A percentile compares a stretch with the other conserved stretches of the same genome.
Evolutionary conservation across 2,888 invertebrate species (phyloP).

Genomic region (Eilema caniola): DNA sequence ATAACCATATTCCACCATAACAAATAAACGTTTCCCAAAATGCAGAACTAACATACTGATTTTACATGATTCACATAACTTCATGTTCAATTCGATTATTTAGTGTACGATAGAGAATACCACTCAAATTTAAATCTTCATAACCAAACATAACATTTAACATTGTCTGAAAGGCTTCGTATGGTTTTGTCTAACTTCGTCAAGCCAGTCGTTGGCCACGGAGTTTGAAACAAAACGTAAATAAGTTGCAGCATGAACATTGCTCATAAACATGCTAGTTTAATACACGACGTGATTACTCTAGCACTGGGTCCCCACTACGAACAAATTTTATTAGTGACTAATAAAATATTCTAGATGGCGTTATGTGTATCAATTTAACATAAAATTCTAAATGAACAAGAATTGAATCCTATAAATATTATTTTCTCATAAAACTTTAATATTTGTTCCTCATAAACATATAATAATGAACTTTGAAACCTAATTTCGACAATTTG

Average conservation of each 20-base stretch:
- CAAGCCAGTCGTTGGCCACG: constrained; percentile 44
- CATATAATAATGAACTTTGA: too few relatives aligned
- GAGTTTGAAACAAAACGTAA: constrained; percentile 37
- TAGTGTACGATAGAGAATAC: background rate
- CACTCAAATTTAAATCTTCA: constrained; percentile 45
- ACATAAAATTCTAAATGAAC: too few relatives aligned
- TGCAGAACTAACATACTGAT: too few relatives aligned
- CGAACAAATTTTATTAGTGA: too few relatives aligned
- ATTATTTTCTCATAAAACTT: too few relatives aligned
- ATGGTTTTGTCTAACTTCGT: constrained; percentile 37
- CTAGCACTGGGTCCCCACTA: too few relatives aligned
- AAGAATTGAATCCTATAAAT: too few relatives aligned
- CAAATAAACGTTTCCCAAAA: background rate
- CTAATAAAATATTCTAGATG: too few relatives aligned
- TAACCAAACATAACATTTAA: constrained; percentile 38
- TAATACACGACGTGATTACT: constrained; percentile 42
- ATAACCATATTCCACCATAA: background rate
- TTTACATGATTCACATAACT: constrained; percentile 9
- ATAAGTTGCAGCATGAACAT: constrained; percentile 46
- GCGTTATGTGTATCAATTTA: too few relatives aligned
- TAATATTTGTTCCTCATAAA: too few relatives aligned
- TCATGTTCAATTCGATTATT: background rate
- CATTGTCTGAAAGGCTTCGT: constrained; percentile 44
- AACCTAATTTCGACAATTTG: too few relatives aligned
- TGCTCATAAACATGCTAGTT: constrained; percentile 47